Evolutionary conservation across 2,888 invertebrate species (phyloP).

Genomic region (Agelastica alni): DNA sequence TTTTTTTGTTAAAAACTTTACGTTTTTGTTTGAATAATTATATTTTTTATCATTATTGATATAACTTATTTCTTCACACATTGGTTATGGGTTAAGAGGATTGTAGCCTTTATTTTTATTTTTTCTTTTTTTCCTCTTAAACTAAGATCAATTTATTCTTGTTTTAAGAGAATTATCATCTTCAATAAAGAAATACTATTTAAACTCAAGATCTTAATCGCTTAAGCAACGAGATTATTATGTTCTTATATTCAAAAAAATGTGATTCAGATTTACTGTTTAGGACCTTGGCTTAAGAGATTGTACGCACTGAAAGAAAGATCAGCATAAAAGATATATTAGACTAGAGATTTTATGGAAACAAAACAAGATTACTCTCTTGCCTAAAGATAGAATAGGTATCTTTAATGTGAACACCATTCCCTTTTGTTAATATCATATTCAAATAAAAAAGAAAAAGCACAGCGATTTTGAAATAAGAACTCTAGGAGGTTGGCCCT

Average conservation of each 20-base stretch:
- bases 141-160: background rate
- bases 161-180: background rate
- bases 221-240: background rate
- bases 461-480: background rate
- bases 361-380: background rate
- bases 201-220: background rate
- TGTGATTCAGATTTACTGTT: background rate
- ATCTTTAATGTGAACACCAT: too few relatives aligned
- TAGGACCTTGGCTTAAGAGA: background rate
- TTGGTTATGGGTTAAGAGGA: too few relatives aligned
- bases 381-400: background rate
- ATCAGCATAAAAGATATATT: background rate
- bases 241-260: background rate
- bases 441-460: background rate
- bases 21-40: too few relatives aligned
- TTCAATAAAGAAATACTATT: background rate
- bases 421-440: background rate
- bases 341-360: background rate
- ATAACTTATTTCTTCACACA: too few relatives aligned
- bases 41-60: too few relatives aligned
- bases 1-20: too few relatives aligned
- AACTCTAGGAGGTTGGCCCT: too few relatives aligned
- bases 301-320: background rate
- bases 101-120: too few relatives aligned
- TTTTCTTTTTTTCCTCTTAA: too few relatives aligned